Evolutionary conservation across 2,113 vertebrate genomes (phyloP), one percentile per base, ranked within the genome.

Genomic region (Corvus hawaiiensis): DNA sequence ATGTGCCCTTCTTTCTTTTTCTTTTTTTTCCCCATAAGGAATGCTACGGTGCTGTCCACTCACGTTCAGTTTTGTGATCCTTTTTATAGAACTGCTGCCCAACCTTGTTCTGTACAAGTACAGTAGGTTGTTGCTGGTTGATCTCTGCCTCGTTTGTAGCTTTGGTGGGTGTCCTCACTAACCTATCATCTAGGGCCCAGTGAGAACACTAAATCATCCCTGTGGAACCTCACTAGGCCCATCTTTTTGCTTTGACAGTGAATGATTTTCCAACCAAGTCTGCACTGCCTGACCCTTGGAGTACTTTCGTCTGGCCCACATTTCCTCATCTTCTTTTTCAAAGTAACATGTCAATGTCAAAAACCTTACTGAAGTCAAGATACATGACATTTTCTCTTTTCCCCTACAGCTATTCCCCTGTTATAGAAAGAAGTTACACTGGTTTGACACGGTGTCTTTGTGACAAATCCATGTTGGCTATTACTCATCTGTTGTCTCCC

Each of bases 301-400:
- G 51, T 90, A 69, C 30, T 69, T 91, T 76, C 68, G 49, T 61
- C 67, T 74, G 72, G 35, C 46, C 68, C 46, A 33, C 28, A 35
- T 83, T 77, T 92, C 75, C 79, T 83, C 87, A 43, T 64, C 51
- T 88, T 84, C 84, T 87, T 89, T 96, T 89, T 58, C 35, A 55
- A 80, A 92, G 67, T 49, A 85, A 72, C 63, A 18, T n/a, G 35
- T 86, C 79, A 85, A 16, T 73, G 75, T 77, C 75, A 90, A 90
- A 94, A 97, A 28, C 27, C n/a, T 80, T 73, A 66, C 71, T 64
- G 62, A 90, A 94, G 66, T 76, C 52, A 84, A 87, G 52, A 84
- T 56, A 41, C 15, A 43, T 66, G 51, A 64, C 39, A 62, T 71
- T 96, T 83, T 88, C 41, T 85, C 17, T 63, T 93, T 94, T 94